Evolutionary conservation across 2,888 invertebrate species (phyloP), one percentile per base, ranked within the genome.

Genomic region (Schizotus pectinicornis): DNA sequence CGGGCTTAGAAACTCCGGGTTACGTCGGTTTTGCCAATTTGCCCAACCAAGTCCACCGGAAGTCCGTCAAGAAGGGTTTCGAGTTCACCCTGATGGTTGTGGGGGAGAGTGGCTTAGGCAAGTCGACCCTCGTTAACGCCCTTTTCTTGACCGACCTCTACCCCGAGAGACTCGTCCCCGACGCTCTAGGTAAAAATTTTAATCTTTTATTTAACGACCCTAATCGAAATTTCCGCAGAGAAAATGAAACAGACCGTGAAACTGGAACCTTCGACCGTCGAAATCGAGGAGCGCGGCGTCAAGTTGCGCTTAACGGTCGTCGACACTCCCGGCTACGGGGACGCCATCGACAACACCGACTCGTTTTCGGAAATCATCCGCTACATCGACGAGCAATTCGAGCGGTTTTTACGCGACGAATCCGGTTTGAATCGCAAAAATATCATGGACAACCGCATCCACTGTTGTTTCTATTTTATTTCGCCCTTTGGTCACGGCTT

Each of bases 311-410:
- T 97, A 55, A 97, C 97, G 0, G 95, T 94, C 1, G 95, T 97
- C 0, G 97, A 98, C 79, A 97, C 97, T 3, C 97, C 97, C 0
- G 97, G 97, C 0, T 97, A 92, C 78, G 96, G 96, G 39, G 97
- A 97, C 81, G 94, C 95, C 8, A 93, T 97, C 67, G 92, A 97
- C 76, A 95, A 94, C 78, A 92, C 93, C 1, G 93, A 96, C 77
- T 94, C 95, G 76, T 97, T 97, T 80, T 88, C 90, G 80, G 91
- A 95, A 57, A 96, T 98, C 68, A 92, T 98, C 65, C 90, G 94
- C 77, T 98, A 98, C 80, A 96, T 98, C 69, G 97, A 98, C 77
- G 95, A 97, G 75, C 98, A 98, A 79, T 98, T 96, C 81, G 95
- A 95, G 80, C 84, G 94, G 64, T 95, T 92, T 79, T 81, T 95